phyloP scores from a whole-genome alignment of 1,140 invertebrate species.

The Leptonema lineaticorne region DNA sequence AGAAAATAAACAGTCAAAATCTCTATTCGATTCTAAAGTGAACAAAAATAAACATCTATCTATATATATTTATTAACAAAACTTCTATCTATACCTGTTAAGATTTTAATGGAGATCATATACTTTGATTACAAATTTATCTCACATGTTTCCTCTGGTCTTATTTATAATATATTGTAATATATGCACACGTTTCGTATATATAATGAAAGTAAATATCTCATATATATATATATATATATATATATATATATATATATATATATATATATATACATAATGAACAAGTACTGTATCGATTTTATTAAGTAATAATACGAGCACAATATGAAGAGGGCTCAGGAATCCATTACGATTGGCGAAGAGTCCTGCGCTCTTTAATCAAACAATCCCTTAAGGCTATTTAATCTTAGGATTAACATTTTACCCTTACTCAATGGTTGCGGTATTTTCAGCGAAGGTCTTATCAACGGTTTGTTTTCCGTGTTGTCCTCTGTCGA shows the following conservation, averaged over 20 bases:
- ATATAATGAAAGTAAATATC: too few relatives aligned
- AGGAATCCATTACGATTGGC: neutral
- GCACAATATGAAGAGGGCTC: neutral
- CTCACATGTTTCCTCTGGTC: too few relatives aligned
- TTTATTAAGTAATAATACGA: constrained; percentile 3
- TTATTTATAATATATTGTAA: too few relatives aligned
- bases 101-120: too few relatives aligned
- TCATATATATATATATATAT: neutral
- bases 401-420: constrained; percentile 22
- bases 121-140: too few relatives aligned
- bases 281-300: neutral
- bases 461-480: constrained; percentile 20
- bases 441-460: neutral
- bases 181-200: too few relatives aligned
- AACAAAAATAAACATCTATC: too few relatives aligned
- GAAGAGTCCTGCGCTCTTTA: constrained; percentile 1
- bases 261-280: neutral
- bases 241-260: neutral
- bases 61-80: too few relatives aligned
- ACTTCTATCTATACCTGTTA: too few relatives aligned
- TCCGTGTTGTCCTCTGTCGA: neutral
- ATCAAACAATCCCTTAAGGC: constrained; percentile 21
- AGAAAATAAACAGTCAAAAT: too few relatives aligned
- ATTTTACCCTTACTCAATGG: constrained; percentile 21
- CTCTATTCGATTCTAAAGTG: too few relatives aligned